Percentiles rank a stretch among this genome's conserved stretches.
These are phyloP conservation scores for Macropis europaea DNA, from an alignment of 2,888 invertebrate genomes.

Conservation along the genomic window DNA sequence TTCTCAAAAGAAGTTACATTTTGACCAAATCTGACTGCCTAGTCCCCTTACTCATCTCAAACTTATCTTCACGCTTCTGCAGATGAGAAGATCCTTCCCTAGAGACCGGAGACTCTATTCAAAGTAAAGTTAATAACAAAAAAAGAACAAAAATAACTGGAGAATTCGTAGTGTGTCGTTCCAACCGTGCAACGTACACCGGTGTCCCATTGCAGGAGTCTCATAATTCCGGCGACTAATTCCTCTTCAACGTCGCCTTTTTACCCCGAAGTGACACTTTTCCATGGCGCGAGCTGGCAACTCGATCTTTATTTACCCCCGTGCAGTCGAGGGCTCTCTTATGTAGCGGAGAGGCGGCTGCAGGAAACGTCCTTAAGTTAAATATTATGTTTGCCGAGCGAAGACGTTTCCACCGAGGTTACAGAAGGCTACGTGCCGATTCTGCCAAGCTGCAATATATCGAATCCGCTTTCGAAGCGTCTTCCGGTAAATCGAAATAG, in stretches of 20 bases:
- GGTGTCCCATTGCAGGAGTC: too few relatives aligned
- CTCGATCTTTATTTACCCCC: conserved; percentile 8
- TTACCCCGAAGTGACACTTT: not conserved
- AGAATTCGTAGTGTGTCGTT: too few relatives aligned
- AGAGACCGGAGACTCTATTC: too few relatives aligned
- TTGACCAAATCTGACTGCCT: too few relatives aligned
- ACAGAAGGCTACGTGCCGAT: conserved; percentile 49
- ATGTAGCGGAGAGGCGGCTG: conserved; percentile 15
- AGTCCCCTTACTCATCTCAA: too few relatives aligned
- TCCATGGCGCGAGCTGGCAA: not conserved
- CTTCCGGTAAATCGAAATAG: conserved; percentile 40
- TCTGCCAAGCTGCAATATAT: conserved; percentile 54
- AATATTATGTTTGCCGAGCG: conserved; percentile 61
- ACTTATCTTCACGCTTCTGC: too few relatives aligned
- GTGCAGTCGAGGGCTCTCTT: conserved; percentile 1
- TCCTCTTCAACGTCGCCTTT: not conserved
- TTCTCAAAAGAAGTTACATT: too few relatives aligned
- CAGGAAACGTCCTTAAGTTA: conserved; percentile 53
- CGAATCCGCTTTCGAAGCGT: conserved; percentile 37
- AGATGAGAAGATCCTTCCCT: too few relatives aligned
- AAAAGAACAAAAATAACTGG: too few relatives aligned
- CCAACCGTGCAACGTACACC: too few relatives aligned
- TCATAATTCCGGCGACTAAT: too few relatives aligned
- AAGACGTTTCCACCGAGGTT: conserved; percentile 41
- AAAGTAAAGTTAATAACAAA: too few relatives aligned